Evolutionary conservation across 2,113 vertebrate genomes (phyloP), one percentile per base, ranked within the genome.

Genomic region (Mormyrus iriodes): DNA sequence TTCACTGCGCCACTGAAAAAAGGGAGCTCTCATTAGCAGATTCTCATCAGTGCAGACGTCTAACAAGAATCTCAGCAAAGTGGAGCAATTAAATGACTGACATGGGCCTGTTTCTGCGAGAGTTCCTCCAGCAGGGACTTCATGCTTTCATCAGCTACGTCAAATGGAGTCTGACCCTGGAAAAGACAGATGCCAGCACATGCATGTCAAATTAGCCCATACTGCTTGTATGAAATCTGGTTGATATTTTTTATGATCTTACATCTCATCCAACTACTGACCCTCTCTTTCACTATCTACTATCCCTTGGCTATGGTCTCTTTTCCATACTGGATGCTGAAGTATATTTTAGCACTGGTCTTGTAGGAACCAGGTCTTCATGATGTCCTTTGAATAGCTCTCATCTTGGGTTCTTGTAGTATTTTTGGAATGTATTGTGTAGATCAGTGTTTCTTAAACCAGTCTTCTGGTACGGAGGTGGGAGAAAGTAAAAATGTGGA

Each of bases 141-240:
- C 15, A 97, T 94, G 0, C 95, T 97, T 89, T 98, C 97, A 35
- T 97, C 97, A 0, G 97, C 97, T 10, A 98, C 95, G 90, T 98
- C 97, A 89, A 97, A 97, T 0, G 97, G 97, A 1, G 97, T 97
- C 93, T 98, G 97, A 88, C 97, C 97, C 97, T 98, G 90, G 8
- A 86, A 69, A 15, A 86, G 61, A 90, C 19, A 27, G 46, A 13
- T 0, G 0, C 4, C 13, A 84, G 19, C 21, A 31, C 17, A 53
- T 42, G 15, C 73, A 7, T 39, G 73, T 79, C 73, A 79, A 8
- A 79, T 76, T 1, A 76, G 31, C 3, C 35, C 27, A 17, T 76
- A 76, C 35, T 7, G 69, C 3, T 15, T 39, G 17, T 76, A 76
- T 39, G 35, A 39, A 35, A 35, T 73, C 17, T 17, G 27, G 35